Percentiles rank a stretch among this genome's conserved stretches.
Evolutionary conservation across 2,888 invertebrate species (phyloP).

Genomic region (Leptinotarsa tumamoca): DNA sequence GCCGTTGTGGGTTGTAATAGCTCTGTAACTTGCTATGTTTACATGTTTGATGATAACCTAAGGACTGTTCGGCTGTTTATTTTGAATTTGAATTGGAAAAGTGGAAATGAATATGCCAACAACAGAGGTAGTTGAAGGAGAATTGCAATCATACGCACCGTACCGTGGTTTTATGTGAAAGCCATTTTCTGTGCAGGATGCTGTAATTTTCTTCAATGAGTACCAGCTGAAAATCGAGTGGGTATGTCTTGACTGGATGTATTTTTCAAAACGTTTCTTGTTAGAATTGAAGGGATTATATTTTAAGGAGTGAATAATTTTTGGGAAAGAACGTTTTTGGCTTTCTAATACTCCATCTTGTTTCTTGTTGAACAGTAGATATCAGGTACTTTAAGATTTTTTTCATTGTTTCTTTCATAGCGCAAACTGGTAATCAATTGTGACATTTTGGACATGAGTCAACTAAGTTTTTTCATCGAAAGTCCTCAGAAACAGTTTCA

Average conservation of each 20-base stretch:
- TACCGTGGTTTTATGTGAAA: background rate
- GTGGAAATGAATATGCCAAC: slow-evolving; percentile 10
- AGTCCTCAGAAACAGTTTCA: too few species aligned
- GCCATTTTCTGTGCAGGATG: background rate
- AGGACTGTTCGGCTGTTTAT: slow-evolving; percentile 11
- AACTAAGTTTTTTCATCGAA: too few species aligned
- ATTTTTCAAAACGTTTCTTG: too few species aligned
- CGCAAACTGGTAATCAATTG: too few species aligned
- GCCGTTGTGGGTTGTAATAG: slow-evolving; percentile 13
- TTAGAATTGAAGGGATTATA: too few species aligned
- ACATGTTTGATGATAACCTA: slow-evolving; percentile 14
- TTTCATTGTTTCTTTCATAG: too few species aligned
- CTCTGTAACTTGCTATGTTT: slow-evolving; percentile 19
- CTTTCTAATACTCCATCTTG: too few species aligned
- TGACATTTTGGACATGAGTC: too few species aligned
- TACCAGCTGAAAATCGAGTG: background rate
- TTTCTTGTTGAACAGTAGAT: too few species aligned
- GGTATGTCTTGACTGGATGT: background rate
- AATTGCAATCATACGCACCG: slow-evolving; percentile 11
- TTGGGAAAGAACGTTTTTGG: too few species aligned
- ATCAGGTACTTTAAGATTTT: too few species aligned
- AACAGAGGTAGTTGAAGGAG: slow-evolving; percentile 2
- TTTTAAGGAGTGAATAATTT: too few species aligned
- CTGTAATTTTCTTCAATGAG: background rate
- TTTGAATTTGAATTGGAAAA: slow-evolving; percentile 17